Evolutionary conservation across 2,888 invertebrate species (phyloP), one percentile per base, ranked within the genome.

Genomic region (Archips crataeganus): DNA sequence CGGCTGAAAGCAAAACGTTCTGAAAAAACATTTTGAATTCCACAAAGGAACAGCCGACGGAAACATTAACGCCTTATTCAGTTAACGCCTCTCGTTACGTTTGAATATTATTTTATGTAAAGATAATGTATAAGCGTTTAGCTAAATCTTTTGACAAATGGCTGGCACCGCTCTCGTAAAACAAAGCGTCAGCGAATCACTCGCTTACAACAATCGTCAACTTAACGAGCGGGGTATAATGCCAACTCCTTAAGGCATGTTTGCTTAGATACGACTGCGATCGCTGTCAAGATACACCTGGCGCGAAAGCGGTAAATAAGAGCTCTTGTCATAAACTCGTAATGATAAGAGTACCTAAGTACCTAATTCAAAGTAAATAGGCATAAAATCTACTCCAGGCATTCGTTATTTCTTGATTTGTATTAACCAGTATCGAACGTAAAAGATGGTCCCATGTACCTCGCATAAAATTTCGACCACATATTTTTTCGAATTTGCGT

Each of bases 61-160:
- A 42, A 65, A 11, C 51, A 68, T 34, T 65, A 39, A 51, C 10
- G 63, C 68, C 49, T 59, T 64, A 69, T 69, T 69, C 69, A 73
- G 69, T 65, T 70, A 65, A 74, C 64, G 42, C 45, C 73, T 60
- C 73, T 65, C 74, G 65, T 74, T 70, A 60, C 69, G 51, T 36
- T 36, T 64, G 74, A 74, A 74, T 74, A 74, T 70, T 54, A 75
- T 74, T 76, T 78, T 83, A 84, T 83, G 82, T 83, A 81, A 84
- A 85, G 80, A 79, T 87, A 88, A 89, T 86, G 85, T 83, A 84
- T 81, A 82, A 84, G 77, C 87, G 81, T 87, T 89, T 87, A 87
- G 86, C 82, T 81, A 84, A 87, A 90, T 86, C 86, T 89, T 88
- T 85, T 89, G 88, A 90, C 87, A 88, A 90, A 90, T 89, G 82